Conservation (phyloP, 2,797 vertebrate species). For the Oceanodroma leucorhoa region DNA sequence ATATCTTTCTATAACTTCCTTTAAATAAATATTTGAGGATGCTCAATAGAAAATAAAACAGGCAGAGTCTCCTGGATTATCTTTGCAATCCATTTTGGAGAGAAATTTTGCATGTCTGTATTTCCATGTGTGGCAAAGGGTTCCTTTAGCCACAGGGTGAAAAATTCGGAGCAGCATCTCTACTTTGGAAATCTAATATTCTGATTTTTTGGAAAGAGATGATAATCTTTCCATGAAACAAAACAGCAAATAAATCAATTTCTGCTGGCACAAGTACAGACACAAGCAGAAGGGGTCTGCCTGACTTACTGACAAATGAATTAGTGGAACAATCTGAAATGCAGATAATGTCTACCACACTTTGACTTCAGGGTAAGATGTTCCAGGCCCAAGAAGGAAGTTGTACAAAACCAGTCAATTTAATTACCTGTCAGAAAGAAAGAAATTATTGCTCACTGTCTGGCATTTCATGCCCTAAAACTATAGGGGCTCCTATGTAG, state of each 20-base stretch:
- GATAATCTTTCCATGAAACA: neutral
- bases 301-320: neutral
- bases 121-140: neutral
- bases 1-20: neutral
- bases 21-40: neutral
- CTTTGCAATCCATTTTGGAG: neutral
- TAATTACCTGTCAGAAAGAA: neutral
- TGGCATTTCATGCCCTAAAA: constrained; percentile 10
- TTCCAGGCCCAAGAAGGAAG: constrained; percentile 2
- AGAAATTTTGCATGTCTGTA: neutral
- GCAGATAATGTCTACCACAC: neutral
- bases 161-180: neutral
- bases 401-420: constrained; percentile 1
- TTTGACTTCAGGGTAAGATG: constrained; percentile 24
- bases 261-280: neutral
- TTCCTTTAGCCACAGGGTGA: neutral
- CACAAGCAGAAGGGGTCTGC: neutral
- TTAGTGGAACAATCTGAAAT: constrained; percentile 20
- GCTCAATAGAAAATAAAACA: neutral
- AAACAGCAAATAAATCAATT: constrained; percentile 1
- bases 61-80: neutral
- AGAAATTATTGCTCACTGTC: neutral
- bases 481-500: neutral
- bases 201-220: neutral
- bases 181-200: neutral